Evolutionary conservation across 2,797 vertebrate species (phyloP).

Genomic region (Heteromormyrus szaboi): DNA sequence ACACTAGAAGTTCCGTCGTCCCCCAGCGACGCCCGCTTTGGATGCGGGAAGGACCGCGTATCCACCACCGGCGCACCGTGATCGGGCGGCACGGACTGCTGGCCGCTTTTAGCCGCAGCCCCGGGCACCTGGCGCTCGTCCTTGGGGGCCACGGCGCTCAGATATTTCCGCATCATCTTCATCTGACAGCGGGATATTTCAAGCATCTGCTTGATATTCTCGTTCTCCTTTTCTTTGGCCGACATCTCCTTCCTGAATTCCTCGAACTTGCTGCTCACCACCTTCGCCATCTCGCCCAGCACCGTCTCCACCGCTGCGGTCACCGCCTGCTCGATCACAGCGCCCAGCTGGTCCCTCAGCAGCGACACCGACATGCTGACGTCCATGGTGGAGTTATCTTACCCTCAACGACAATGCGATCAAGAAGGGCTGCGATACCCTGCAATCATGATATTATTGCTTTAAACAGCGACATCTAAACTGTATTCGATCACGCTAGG

Average conservation of each 20-base stretch:
- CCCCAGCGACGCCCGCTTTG: not conserved
- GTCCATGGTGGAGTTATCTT: slow-evolving; percentile 50
- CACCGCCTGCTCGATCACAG: slow-evolving; percentile 65
- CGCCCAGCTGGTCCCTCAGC: slow-evolving; percentile 67
- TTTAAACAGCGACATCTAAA: not conserved
- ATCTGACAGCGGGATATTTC: slow-evolving; percentile 49
- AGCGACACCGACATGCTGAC: slow-evolving; percentile 66
- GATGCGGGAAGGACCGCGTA: not conserved
- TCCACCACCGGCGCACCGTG: slow-evolving; percentile 3
- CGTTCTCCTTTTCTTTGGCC: slow-evolving; percentile 63
- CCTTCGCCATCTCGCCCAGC: slow-evolving; percentile 66
- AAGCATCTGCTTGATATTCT: slow-evolving; percentile 61
- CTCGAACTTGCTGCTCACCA: slow-evolving; percentile 67
- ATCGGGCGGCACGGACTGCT: slow-evolving; percentile 4
- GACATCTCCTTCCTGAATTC: slow-evolving; percentile 62
- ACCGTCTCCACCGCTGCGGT: slow-evolving; percentile 68
- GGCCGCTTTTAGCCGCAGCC: slow-evolving; percentile 4
- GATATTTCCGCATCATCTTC: slow-evolving; percentile 45
- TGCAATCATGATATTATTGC: not conserved
- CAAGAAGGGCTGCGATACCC: not conserved
- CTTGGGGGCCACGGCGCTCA: slow-evolving; percentile 42
- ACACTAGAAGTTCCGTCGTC: not conserved
- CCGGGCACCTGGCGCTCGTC: slow-evolving; percentile 56
- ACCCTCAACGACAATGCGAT: not conserved
- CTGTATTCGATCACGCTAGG: not conserved